Percentiles rank a stretch among this genome's conserved stretches.
These are phyloP conservation scores for Upupa epops DNA, from an alignment of 2,113 vertebrate species.

Conservation along the genomic window DNA sequence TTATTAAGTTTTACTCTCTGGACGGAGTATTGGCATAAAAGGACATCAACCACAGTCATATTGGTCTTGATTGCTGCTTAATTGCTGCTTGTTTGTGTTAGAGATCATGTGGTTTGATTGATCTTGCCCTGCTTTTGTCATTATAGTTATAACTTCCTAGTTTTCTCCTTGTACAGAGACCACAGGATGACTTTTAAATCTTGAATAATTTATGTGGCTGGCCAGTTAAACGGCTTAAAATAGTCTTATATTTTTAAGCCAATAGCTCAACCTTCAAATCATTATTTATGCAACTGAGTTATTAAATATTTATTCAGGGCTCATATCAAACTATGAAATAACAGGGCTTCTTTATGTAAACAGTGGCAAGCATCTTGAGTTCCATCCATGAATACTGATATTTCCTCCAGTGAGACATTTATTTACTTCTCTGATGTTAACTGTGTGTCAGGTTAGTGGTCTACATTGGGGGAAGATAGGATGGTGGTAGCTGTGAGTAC, in stretches of 20 bases:
- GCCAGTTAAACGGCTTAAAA: conserved; percentile 50
- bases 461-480: background rate
- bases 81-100: conserved; percentile 73
- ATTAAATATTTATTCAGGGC: conserved; percentile 67
- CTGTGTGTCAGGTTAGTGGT: background rate
- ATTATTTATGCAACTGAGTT: conserved; percentile 48
- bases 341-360: conserved; percentile 21
- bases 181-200: conserved; percentile 55
- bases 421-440: background rate
- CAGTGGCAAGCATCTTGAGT: background rate
- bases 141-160: conserved; percentile 59
- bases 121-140: conserved; percentile 66
- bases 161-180: conserved; percentile 71
- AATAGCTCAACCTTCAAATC: conserved; percentile 57
- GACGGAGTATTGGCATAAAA: conserved; percentile 64
- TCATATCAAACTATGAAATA: conserved; percentile 25
- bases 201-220: conserved; percentile 54
- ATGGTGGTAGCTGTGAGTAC: accelerated
- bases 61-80: conserved; percentile 69
- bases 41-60: conserved; percentile 51
- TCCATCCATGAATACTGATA: conserved; percentile 4
- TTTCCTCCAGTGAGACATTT: background rate
- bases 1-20: conserved; percentile 65
- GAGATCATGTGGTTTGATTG: conserved; percentile 66
- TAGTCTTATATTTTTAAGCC: conserved; percentile 53